phyloP scores from a whole-genome alignment of 2,888 invertebrate species.

The Lomographa bimaculata region DNA sequence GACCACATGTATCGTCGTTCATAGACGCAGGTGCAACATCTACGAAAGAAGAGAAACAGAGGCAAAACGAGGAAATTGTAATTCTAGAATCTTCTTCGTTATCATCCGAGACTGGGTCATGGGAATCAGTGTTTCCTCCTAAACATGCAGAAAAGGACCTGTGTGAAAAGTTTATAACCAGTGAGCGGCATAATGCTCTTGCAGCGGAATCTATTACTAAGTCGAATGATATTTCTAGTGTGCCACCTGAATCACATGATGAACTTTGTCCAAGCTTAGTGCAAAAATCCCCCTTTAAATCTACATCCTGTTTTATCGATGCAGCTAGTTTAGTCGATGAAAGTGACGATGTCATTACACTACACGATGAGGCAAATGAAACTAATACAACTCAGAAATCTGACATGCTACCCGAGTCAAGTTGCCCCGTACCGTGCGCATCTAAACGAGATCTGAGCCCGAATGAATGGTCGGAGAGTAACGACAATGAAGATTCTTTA shows the following conservation, averaged over 20 bases:
- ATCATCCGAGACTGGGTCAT: conserved; percentile 86
- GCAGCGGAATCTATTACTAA: conserved; percentile 40
- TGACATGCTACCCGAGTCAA: conserved; percentile 40
- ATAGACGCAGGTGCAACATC: conserved; percentile 50
- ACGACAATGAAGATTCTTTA: conserved; percentile 71
- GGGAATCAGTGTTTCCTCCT: conserved; percentile 85
- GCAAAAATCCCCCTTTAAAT: conserved; percentile 53
- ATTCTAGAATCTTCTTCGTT: conserved; percentile 85
- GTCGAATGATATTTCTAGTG: conserved; percentile 3
- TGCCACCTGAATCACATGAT: conserved; percentile 32
- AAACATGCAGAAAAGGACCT: conserved; percentile 64
- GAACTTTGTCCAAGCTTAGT: conserved; percentile 58
- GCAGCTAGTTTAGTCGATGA: conserved; percentile 90
- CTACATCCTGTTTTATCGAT: conserved; percentile 88
- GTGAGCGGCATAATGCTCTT: conserved; percentile 56
- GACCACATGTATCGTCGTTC: conserved; percentile 27
- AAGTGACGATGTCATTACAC: conserved; percentile 67
- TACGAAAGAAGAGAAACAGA: conserved; percentile 84
- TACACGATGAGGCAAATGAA: conserved; percentile 29
- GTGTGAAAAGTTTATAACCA: conserved; percentile 67
- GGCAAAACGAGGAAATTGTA: conserved; percentile 85
- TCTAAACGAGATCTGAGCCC: conserved; percentile 58
- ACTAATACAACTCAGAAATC: not conserved
- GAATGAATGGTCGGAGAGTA: conserved; percentile 63
- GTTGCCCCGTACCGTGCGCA: conserved; percentile 59